Conservation (phyloP, 2,888 invertebrate genomes). For the Molanna angustata region DNA sequence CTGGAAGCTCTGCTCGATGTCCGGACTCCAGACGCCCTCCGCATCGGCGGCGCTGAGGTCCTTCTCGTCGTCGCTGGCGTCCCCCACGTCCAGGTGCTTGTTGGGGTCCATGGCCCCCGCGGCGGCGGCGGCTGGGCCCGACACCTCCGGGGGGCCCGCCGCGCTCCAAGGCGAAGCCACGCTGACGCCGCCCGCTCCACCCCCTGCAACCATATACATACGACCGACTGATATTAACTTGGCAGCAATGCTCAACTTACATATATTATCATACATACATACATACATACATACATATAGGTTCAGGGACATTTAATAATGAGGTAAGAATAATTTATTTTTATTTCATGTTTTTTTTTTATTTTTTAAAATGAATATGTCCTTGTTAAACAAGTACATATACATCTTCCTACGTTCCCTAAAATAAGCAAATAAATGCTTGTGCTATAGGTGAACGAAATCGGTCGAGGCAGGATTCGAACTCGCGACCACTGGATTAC, state of each 20-base stretch:
- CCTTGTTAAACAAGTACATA: too few species aligned
- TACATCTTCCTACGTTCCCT: too few species aligned
- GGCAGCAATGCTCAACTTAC: conserved; percentile 23
- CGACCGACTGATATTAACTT: conserved; percentile 32
- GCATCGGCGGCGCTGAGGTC: conserved; percentile 95
- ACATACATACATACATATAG: background rate
- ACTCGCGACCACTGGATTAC: too few species aligned
- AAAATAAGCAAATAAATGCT: too few species aligned
- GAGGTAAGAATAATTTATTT: too few species aligned
- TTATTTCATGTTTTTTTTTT: too few species aligned
- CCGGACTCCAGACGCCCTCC: conserved; percentile 99
- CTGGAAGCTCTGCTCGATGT: conserved; percentile 99
- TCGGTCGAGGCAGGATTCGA: too few species aligned
- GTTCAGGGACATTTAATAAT: too few species aligned
- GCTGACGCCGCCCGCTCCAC: conserved; percentile 71
- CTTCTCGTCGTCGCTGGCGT: conserved; percentile 78
- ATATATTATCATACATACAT: background rate
- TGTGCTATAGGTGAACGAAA: too few species aligned
- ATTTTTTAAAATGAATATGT: too few species aligned
- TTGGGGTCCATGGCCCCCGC: conserved; percentile 76
- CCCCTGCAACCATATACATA: conserved; percentile 33
- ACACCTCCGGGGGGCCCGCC: conserved; percentile 51
- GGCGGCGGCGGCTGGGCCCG: conserved; percentile 59
- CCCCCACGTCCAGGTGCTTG: conserved; percentile 91
- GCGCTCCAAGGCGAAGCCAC: conserved; percentile 97